These are phyloP conservation scores for Micoletzkya japonica DNA, from an alignment of 2,888 invertebrate species.

Conservation along the genomic window DNA sequence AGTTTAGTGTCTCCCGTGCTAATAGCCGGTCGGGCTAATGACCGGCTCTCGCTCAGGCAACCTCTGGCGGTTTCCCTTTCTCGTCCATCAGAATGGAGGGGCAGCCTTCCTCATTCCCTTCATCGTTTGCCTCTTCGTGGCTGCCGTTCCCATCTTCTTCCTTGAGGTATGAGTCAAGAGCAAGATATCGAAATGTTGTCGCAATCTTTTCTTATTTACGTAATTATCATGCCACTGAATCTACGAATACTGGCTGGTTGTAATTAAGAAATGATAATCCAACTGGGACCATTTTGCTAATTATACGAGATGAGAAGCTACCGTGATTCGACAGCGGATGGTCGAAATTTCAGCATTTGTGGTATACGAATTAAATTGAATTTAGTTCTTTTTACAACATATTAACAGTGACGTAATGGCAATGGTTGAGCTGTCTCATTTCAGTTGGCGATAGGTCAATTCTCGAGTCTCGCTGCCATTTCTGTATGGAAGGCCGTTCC, in stretches of 20 bases:
- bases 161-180: slow-evolving; percentile 14
- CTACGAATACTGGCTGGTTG: too few species aligned
- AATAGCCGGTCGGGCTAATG: background rate
- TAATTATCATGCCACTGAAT: too few species aligned
- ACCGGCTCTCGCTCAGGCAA: slow-evolving; percentile 67
- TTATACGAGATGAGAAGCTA: too few species aligned
- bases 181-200: slow-evolving; percentile 1
- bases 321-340: too few species aligned
- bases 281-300: too few species aligned
- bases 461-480: slow-evolving; percentile 74
- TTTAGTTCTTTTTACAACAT: background rate
- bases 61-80: slow-evolving; percentile 74
- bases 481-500: slow-evolving; percentile 82
- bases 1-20: background rate
- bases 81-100: slow-evolving; percentile 59
- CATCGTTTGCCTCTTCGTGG: slow-evolving; percentile 75
- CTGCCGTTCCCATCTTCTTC: slow-evolving; percentile 18
- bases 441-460: slow-evolving; percentile 78
- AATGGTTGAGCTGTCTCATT: background rate
- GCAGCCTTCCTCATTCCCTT: slow-evolving; percentile 80
- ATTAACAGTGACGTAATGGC: background rate
- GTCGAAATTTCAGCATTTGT: background rate
- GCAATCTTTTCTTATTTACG: too few species aligned
- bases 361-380: background rate
- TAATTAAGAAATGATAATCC: too few species aligned